A percentile compares a stretch with the other conserved stretches of the same genome.
These are phyloP conservation scores for Gymnorhina tibicen DNA, from an alignment of 2,113 vertebrate genomes.

Conservation along the genomic window DNA sequence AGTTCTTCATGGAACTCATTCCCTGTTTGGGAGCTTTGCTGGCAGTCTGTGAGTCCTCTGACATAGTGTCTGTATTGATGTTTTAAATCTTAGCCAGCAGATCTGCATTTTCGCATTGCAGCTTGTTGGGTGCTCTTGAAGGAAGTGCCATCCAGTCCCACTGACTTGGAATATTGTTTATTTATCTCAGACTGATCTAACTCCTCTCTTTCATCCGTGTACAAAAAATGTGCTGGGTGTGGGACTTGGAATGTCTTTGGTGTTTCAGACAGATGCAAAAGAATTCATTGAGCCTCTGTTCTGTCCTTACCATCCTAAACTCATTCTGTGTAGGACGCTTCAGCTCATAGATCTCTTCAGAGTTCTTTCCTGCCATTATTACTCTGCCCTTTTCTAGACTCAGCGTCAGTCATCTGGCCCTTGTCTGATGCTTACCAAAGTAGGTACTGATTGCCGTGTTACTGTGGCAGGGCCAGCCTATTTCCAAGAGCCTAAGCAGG, in stretches of 20 bases:
- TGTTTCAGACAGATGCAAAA: not conserved
- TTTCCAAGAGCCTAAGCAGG: not conserved
- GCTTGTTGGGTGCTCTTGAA: not conserved
- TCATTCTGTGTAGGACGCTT: rapidly evolving
- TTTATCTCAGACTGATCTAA: not conserved
- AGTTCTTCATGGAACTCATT: not conserved
- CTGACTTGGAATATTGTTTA: not conserved
- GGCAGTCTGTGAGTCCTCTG: not conserved
- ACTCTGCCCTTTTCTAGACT: not conserved
- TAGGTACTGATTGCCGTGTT: not conserved
- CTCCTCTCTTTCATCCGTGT: not conserved
- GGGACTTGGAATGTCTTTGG: not conserved
- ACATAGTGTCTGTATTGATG: not conserved
- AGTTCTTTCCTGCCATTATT: not conserved
- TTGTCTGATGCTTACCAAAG: not conserved
- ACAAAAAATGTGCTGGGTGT: not conserved
- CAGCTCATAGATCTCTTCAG: not conserved
- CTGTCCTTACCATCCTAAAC: not conserved
- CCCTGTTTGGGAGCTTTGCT: not conserved
- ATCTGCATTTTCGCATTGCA: not conserved
- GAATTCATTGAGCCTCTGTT: not conserved
- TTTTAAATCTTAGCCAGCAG: not conserved
- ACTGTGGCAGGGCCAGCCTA: not conserved
- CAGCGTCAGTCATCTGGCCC: not conserved
- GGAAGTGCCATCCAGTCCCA: not conserved